phyloP scores from a whole-genome alignment of 2,888 invertebrate genomes.

The Scaptomyza parva region DNA sequence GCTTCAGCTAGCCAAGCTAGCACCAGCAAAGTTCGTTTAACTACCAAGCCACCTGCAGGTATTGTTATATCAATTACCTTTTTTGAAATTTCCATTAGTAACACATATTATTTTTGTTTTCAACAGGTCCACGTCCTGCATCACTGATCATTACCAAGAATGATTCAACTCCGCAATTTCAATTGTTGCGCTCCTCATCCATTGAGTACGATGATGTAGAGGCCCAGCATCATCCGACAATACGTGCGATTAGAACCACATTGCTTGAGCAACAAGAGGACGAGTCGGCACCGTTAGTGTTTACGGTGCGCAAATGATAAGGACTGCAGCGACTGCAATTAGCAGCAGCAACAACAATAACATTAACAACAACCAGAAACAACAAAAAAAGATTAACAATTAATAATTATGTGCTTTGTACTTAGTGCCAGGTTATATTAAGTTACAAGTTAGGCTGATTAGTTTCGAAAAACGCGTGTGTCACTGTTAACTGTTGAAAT shows the following conservation, averaged over 20 bases:
- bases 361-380: constrained; percentile 11
- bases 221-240: constrained; percentile 74
- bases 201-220: constrained; percentile 84
- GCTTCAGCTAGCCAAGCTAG: constrained; percentile 36
- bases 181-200: constrained; percentile 83
- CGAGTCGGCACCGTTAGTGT: constrained; percentile 83
- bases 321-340: constrained; percentile 20
- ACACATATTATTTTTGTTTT: too few species aligned
- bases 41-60: constrained; percentile 81
- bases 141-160: constrained; percentile 83
- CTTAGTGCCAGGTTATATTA: constrained; percentile 62
- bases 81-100: background rate
- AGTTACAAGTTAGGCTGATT: constrained; percentile 55
- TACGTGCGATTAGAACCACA: constrained; percentile 59
- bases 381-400: constrained; percentile 40
- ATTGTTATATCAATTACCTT: constrained; percentile 5
- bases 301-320: constrained; percentile 82
- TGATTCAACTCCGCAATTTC: constrained; percentile 82
- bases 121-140: constrained; percentile 83
- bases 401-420: constrained; percentile 57
- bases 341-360: constrained; percentile 1
- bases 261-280: constrained; percentile 83
- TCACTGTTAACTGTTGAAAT: constrained; percentile 50
- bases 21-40: constrained; percentile 62
- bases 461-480: constrained; percentile 38